phyloP scores from a whole-genome alignment of 2,797 vertebrate genomes.

The Eupleurogrammus muticus region DNA sequence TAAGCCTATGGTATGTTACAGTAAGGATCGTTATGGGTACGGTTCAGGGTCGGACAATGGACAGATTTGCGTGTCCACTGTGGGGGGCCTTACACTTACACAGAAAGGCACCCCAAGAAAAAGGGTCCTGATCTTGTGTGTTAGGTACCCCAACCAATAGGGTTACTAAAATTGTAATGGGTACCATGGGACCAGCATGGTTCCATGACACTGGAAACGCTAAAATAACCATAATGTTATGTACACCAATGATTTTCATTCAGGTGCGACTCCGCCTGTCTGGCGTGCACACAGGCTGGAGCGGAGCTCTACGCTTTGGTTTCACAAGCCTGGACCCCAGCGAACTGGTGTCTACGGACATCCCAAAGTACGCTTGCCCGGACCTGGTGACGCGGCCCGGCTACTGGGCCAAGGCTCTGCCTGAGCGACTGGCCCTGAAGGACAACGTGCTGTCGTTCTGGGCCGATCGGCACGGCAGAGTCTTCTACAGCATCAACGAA shows the following conservation, averaged over 20 bases:
- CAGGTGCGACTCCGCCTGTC: constrained; percentile 92
- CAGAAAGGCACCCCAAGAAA: no score
- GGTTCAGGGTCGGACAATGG: no score
- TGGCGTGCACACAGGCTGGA: constrained; percentile 95
- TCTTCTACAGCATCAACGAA: constrained; percentile 97
- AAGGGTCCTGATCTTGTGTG: no score
- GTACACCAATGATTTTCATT: background rate
- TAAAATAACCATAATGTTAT: no score
- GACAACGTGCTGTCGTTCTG: constrained; percentile 97
- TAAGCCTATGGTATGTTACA: no score
- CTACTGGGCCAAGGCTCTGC: constrained; percentile 98
- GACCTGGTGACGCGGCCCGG: constrained; percentile 96
- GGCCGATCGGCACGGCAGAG: constrained; percentile 95
- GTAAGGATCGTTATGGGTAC: no score
- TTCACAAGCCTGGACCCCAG: constrained; percentile 96
- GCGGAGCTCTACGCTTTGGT: constrained; percentile 95
- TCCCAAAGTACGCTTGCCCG: constrained; percentile 98
- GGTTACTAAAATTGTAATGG: no score
- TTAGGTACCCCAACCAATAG: no score
- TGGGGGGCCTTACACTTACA: no score
- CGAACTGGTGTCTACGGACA: constrained; percentile 90
- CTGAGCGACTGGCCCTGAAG: constrained; percentile 92
- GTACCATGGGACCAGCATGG: no score
- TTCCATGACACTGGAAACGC: no score
- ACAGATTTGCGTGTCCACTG: no score